phyloP scores from a whole-genome alignment of 2,797 vertebrate species.

The Spinus olivaceus region DNA sequence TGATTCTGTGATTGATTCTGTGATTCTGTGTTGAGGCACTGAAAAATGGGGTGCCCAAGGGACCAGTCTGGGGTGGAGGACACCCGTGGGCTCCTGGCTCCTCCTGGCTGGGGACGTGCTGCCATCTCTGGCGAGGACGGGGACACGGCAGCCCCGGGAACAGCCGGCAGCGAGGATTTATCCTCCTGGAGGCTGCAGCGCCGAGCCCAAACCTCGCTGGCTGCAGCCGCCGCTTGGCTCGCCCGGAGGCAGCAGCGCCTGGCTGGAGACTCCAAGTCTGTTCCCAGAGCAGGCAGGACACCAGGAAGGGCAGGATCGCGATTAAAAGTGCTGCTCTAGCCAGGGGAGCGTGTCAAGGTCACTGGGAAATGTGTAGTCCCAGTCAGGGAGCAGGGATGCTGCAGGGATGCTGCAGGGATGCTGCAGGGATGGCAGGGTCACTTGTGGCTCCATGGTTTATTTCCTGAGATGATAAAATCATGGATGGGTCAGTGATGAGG shows the following conservation, averaged over 20 bases:
- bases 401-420: not conserved
- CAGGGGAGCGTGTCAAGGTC: not conserved
- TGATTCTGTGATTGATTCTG: too few species aligned
- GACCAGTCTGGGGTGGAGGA: not conserved
- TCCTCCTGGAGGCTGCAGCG: not conserved
- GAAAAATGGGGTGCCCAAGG: not conserved
- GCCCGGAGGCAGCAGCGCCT: not conserved
- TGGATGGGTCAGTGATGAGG: accelerated
- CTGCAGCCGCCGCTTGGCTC: not conserved
- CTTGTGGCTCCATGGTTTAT: accelerated
- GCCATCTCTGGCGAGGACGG: constrained; percentile 44
- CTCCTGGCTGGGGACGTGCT: constrained; percentile 27
- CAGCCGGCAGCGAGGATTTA: not conserved
- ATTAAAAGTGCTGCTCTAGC: not conserved
- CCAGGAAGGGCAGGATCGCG: not conserved
- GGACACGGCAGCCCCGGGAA: not conserved
- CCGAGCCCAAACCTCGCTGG: accelerated
- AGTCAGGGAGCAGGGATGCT: not conserved
- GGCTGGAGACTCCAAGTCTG: not conserved
- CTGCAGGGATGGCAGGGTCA: not conserved
- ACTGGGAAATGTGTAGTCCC: accelerated
- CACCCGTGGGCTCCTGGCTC: not conserved
- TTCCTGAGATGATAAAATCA: not conserved
- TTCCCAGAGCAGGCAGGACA: not conserved
- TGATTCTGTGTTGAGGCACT: accelerated